Evolutionary conservation across 2,113 vertebrate genomes (phyloP).

Genomic region (Benthochromis sp.): DNA sequence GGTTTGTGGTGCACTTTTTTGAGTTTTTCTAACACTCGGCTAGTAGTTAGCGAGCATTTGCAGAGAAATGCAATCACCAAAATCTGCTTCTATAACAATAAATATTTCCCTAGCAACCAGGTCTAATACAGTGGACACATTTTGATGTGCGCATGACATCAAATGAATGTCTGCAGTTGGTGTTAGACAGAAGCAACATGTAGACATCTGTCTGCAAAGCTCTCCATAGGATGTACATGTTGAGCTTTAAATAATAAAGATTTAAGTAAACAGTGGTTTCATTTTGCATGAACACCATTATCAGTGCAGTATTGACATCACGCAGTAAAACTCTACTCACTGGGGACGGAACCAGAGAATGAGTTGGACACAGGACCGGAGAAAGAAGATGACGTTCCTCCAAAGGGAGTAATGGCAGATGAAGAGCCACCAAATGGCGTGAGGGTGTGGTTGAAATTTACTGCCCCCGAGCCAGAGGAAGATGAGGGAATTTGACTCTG

Average conservation of each 20-base stretch:
- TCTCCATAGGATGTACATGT: neutral
- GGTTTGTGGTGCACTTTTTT: neutral
- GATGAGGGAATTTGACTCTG: conserved; percentile 70
- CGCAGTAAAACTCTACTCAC: conserved; percentile 54
- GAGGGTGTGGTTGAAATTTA: conserved; percentile 75
- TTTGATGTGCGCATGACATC: neutral
- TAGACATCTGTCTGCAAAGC: neutral
- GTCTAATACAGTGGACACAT: neutral
- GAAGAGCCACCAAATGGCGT: conserved; percentile 85
- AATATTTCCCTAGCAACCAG: neutral
- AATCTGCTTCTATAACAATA: neutral
- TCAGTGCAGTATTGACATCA: neutral
- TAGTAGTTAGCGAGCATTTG: neutral
- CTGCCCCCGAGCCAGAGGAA: conserved; percentile 72
- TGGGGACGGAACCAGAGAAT: conserved; percentile 83
- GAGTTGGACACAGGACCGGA: conserved; percentile 79
- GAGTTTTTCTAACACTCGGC: neutral
- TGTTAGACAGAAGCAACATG: neutral
- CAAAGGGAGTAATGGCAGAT: conserved; percentile 85
- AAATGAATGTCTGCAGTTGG: neutral
- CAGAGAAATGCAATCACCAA: neutral
- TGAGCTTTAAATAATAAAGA: neutral
- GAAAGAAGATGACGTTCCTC: conserved; percentile 85
- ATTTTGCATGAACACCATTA: neutral
- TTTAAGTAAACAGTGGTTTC: neutral